phyloP scores from a whole-genome alignment of 2,888 invertebrate genomes.

The Caenorhabditis sp. region DNA sequence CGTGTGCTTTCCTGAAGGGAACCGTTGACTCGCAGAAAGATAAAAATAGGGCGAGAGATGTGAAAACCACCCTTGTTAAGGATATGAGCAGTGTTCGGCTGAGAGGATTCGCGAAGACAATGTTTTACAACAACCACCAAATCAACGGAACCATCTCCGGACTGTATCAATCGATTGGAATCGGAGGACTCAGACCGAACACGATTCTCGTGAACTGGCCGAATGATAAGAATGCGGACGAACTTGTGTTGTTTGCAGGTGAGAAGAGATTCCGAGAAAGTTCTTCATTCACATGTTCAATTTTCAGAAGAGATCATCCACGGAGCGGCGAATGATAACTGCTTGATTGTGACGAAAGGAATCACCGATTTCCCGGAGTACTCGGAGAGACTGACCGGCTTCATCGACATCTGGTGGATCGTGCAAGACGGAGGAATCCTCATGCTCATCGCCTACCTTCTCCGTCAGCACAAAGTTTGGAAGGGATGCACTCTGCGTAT shows the following conservation, averaged over 20 bases:
- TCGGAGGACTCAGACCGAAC: slow-evolving; percentile 98
- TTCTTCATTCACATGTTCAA: not conserved
- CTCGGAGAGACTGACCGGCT: slow-evolving; percentile 88
- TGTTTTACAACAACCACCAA: slow-evolving; percentile 86
- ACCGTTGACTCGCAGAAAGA: slow-evolving; percentile 82
- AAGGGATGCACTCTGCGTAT: slow-evolving; percentile 98
- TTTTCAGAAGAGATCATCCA: slow-evolving; percentile 81
- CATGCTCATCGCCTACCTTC: slow-evolving; percentile 86
- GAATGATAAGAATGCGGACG: slow-evolving; percentile 81
- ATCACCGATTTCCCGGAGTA: slow-evolving; percentile 93
- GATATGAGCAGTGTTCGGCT: slow-evolving; percentile 92
- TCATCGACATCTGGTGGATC: slow-evolving; percentile 99
- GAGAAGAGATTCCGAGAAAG: not conserved
- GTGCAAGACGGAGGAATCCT: slow-evolving; percentile 94
- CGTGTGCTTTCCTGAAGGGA: slow-evolving; percentile 86
- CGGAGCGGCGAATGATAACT: slow-evolving; percentile 92
- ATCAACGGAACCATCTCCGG: slow-evolving; percentile 76
- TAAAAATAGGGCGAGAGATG: slow-evolving; percentile 83
- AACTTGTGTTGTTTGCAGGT: slow-evolving; percentile 69
- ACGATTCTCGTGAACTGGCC: slow-evolving; percentile 99
- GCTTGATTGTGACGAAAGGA: slow-evolving; percentile 95
- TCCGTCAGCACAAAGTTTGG: slow-evolving; percentile 93
- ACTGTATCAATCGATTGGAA: slow-evolving; percentile 91
- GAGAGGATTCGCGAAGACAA: slow-evolving; percentile 96
- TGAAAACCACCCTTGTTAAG: slow-evolving; percentile 80